Percentiles rank a stretch among this genome's conserved stretches.
These are phyloP conservation scores for Sthenelais limicola DNA, from an alignment of 2,888 invertebrate genomes.

Conservation along the genomic window DNA sequence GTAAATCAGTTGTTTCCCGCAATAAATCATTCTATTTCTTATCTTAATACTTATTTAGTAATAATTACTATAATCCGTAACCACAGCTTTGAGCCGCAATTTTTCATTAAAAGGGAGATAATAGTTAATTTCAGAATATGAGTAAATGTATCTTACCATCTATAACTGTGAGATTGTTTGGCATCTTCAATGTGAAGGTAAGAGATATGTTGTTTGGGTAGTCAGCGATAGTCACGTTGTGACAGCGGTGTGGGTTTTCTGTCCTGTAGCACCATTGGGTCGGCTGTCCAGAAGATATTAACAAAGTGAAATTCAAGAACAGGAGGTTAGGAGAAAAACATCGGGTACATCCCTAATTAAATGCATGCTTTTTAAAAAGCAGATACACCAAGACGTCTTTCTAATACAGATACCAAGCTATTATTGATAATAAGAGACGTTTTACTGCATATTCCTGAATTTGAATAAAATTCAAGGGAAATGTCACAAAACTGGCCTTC, in stretches of 20 bases:
- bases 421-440: no score
- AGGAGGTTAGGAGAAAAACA: background rate
- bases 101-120: background rate
- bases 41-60: background rate
- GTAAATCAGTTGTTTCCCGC: no score
- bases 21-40: no score
- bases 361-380: background rate
- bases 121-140: background rate
- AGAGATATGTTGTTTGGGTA: background rate
- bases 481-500: no score
- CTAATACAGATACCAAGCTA: background rate
- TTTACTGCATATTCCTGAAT: no score
- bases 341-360: background rate
- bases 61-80: no score
- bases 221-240: conserved; percentile 16
- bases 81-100: background rate
- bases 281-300: background rate
- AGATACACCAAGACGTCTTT: background rate
- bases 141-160: background rate
- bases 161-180: conserved; percentile 17
- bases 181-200: conserved; percentile 15
- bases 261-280: conserved; percentile 26
- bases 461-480: no score
- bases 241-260: conserved; percentile 23
- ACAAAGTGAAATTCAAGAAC: background rate